phyloP scores from a whole-genome alignment of 2,113 vertebrate species.

The Arizona elegans region DNA sequence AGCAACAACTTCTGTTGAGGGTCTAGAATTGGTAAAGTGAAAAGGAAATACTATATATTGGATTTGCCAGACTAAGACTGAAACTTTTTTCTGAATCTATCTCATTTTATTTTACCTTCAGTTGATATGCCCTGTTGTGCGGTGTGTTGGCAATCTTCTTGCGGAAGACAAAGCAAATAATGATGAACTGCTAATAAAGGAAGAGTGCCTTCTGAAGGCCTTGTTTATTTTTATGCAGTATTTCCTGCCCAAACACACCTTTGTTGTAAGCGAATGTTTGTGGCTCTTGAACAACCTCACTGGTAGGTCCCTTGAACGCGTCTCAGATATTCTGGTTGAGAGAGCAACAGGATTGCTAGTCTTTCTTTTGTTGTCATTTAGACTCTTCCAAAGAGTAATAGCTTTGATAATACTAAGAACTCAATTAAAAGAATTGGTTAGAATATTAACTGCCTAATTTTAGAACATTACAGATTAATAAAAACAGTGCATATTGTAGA shows the following conservation, averaged over 20 bases:
- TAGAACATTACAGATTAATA: background rate
- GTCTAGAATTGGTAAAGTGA: conserved; percentile 83
- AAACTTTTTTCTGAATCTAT: rapidly evolving
- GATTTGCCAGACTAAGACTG: background rate
- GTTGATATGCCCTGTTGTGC: conserved; percentile 87
- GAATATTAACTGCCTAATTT: background rate
- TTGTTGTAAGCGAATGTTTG: conserved; percentile 79
- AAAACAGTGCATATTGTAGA: background rate
- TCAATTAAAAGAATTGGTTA: background rate
- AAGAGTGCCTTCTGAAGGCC: conserved; percentile 72
- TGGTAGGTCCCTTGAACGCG: conserved; percentile 63
- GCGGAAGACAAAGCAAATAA: conserved; percentile 58
- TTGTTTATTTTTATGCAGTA: conserved; percentile 79
- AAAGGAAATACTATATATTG: background rate
- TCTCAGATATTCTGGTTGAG: background rate
- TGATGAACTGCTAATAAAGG: conserved; percentile 51
- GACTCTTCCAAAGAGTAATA: background rate
- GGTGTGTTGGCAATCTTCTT: conserved; percentile 86
- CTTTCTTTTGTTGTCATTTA: background rate
- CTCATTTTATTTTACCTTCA: conserved; percentile 43
- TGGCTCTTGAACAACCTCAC: conserved; percentile 97
- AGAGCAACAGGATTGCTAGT: background rate
- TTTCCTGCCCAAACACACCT: conserved; percentile 74
- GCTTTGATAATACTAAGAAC: background rate
- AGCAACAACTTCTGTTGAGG: conserved; percentile 59